Evolutionary conservation across 2,113 vertebrate genomes (phyloP).

Genomic region (Pongo pygmaeus): DNA sequence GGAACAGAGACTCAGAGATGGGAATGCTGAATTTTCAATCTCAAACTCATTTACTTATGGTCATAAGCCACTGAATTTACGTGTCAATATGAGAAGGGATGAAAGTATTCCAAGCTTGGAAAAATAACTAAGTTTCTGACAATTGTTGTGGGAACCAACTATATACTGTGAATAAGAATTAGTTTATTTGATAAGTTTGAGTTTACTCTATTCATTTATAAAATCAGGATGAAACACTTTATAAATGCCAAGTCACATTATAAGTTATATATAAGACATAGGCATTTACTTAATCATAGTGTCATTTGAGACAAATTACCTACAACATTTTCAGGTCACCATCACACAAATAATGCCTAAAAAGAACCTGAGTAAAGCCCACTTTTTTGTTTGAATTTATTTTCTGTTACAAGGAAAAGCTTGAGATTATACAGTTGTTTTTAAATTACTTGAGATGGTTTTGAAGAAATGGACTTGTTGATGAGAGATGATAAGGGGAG

Average conservation of each 20-base stretch:
- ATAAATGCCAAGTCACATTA: neutral
- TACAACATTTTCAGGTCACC: neutral
- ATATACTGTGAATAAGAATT: neutral
- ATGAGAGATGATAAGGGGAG: neutral
- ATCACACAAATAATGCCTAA: neutral
- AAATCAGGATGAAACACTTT: constrained; percentile 9
- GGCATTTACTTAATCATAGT: constrained; percentile 1
- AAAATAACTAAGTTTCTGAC: neutral
- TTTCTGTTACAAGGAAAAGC: neutral
- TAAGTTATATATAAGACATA: neutral
- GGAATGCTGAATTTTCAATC: neutral
- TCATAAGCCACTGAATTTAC: neutral
- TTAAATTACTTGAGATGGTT: neutral
- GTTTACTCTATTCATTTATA: neutral
- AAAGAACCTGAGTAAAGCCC: neutral
- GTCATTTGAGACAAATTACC: neutral
- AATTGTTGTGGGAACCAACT: neutral
- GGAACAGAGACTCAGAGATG: neutral
- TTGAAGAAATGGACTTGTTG: neutral
- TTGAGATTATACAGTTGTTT: neutral
- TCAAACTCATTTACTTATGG: neutral
- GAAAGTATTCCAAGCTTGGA: neutral
- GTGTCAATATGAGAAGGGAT: neutral
- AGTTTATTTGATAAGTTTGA: neutral
- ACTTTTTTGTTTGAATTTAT: neutral